Base-by-base conservation (phyloP, 2,888 invertebrate species). In the Ochlodes sylvanus region DNA sequence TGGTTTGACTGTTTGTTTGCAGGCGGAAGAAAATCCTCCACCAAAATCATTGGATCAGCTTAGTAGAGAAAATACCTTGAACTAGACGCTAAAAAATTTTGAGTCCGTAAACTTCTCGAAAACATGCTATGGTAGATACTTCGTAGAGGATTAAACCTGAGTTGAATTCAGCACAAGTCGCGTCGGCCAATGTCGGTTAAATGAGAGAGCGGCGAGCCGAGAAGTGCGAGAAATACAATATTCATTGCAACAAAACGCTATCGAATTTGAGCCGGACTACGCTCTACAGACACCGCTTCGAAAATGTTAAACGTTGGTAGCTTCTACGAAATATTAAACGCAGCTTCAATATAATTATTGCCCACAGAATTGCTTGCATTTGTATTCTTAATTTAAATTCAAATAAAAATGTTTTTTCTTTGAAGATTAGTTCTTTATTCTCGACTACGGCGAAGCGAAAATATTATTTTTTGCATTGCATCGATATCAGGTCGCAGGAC, bases 181-280 rank as follows among this genome's bases (percentile, higher is more conserved):
- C 15, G 47, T 15, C 60, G 44, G 15, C 27, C 44, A 21, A 60
- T 44, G 60, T 44, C 60, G 32, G 60, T 60, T n/a, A 60, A 61
- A 34, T 47, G 47, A 61, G 61, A 61, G 47, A 61, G 47, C 34
- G 61, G 15, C 60, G 60, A 17, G 47, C 15, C 60, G 60, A 17
- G 61, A 61, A 61, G 47, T 61, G 61, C 44, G 44, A 21, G 44
- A 32, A 63, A 63, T 63, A 56, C 55, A 63, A 44, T 55, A 63
- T 55, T 63, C 63, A 63, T 63, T 56, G 63, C 63, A 63, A 63
- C 63, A 63, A 63, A 63, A 55, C 63, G 42, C 42, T 55, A 44
- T 63, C 63, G 55, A 63, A 42, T 63, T 63, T 63, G 27, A 56
- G 42, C 42, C 32, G 55, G 27, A 55, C 42, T 62, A 14, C 27